These are phyloP conservation scores for Anastatus disparis DNA, from an alignment of 1,140 invertebrate genomes.

Conservation along the genomic window DNA sequence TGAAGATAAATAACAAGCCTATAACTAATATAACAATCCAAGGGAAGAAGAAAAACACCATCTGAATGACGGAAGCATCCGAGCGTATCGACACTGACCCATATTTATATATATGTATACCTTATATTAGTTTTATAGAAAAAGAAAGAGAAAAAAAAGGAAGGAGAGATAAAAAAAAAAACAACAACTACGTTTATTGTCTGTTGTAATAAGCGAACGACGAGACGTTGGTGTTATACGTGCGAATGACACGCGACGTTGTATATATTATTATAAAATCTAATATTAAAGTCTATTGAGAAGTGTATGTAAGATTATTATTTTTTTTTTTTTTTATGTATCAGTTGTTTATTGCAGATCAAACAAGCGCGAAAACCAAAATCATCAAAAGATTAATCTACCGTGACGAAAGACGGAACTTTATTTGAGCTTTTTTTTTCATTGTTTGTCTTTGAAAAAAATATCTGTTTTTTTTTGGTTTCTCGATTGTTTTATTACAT, in stretches of 20 bases:
- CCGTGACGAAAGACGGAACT: background rate
- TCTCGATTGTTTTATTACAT: background rate
- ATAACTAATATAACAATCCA: too few relatives aligned
- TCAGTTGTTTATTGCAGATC: too few relatives aligned
- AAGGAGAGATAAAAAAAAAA: background rate
- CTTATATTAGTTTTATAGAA: background rate
- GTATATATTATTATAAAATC: too few relatives aligned
- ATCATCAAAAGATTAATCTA: background rate
- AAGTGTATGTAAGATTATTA: too few relatives aligned
- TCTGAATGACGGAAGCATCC: conserved; percentile 33
- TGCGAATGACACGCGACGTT: conserved; percentile 12
- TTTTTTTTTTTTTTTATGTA: too few relatives aligned
- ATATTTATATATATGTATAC: conserved; percentile 24
- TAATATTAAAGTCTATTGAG: too few relatives aligned
- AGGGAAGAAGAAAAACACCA: conserved; percentile 8
- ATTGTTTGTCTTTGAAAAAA: background rate
- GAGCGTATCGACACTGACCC: conserved; percentile 48
- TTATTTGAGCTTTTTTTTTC: background rate
- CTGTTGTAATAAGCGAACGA: too few relatives aligned
- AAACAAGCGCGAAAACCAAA: conserved; percentile 17
- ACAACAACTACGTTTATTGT: conserved; percentile 1
- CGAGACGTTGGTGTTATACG: background rate
- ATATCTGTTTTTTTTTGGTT: background rate
- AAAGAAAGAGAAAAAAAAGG: background rate
- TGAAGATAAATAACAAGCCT: too few relatives aligned